Percentiles rank a stretch among this genome's conserved stretches.
phyloP scores from a whole-genome alignment of 2,888 invertebrate genomes.

The Stenodema calcarata region DNA sequence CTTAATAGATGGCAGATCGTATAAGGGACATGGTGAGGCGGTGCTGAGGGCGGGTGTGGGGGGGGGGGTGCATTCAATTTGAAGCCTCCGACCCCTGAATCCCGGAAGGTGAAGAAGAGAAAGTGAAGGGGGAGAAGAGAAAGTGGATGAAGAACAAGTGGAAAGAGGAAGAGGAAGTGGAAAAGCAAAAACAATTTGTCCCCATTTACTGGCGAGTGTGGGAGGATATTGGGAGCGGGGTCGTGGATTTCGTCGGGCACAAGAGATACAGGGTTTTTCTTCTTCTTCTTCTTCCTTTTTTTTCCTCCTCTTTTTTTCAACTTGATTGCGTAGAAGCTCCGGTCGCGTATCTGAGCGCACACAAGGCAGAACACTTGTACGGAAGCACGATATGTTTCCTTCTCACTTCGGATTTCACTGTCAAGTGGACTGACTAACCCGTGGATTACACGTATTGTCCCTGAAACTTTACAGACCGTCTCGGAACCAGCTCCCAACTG shows the following conservation, averaged over 20 bases:
- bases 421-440: too few species aligned
- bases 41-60: neutral
- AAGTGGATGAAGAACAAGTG: slow-evolving; percentile 48
- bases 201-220: slow-evolving; percentile 45
- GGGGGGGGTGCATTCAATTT: slow-evolving; percentile 21
- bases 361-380: too few species aligned
- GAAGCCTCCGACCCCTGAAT: neutral
- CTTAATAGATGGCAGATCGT: slow-evolving; percentile 36
- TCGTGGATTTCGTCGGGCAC: neutral
- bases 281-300: too few species aligned
- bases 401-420: too few species aligned
- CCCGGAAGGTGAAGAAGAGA: slow-evolving; percentile 21
- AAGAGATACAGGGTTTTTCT: too few species aligned
- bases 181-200: slow-evolving; percentile 30
- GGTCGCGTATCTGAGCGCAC: too few species aligned
- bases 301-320: too few species aligned
- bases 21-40: slow-evolving; percentile 48
- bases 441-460: too few species aligned
- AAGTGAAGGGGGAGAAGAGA: slow-evolving; percentile 44
- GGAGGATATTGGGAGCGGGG: slow-evolving; percentile 31
- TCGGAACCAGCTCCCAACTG: too few species aligned
- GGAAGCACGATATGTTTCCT: too few species aligned
- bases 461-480: too few species aligned
- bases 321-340: too few species aligned
- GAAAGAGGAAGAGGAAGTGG: slow-evolving; percentile 36